A percentile compares a stretch with the other conserved stretches of the same genome.
phyloP scores from a whole-genome alignment of 2,888 invertebrate genomes.

The Cinara cedri region DNA sequence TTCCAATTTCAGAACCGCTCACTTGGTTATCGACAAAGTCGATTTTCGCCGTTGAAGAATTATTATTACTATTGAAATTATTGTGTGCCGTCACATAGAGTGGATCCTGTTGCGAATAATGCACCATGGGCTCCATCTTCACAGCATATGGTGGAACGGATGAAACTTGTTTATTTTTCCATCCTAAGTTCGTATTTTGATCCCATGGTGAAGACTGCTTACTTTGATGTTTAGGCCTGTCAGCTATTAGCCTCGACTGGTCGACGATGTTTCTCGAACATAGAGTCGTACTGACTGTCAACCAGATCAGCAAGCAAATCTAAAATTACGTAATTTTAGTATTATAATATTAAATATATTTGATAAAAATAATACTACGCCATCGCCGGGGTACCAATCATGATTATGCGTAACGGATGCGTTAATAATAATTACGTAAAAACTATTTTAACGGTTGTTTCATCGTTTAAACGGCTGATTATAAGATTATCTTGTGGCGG shows the following conservation, averaged over 20 bases:
- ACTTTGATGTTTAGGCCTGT: background rate
- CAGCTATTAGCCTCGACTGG: conserved; percentile 26
- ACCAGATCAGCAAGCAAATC: conserved; percentile 41
- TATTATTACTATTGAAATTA: too few species aligned
- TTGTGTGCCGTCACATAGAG: conserved; percentile 68
- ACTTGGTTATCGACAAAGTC: conserved; percentile 2
- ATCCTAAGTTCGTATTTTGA: background rate
- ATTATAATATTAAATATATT: background rate
- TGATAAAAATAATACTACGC: background rate
- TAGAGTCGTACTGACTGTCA: background rate
- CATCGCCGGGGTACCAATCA: background rate
- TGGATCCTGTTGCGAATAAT: conserved; percentile 81
- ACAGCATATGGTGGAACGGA: conserved; percentile 74
- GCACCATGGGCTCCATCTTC: conserved; percentile 80
- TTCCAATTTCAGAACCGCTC: conserved; percentile 8
- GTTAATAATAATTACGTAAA: conserved; percentile 11
- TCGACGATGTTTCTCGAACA: conserved; percentile 25
- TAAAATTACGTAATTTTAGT: conserved; percentile 21
- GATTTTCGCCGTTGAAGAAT: conserved; percentile 3
- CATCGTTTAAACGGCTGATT: conserved; percentile 40
- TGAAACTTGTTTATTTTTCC: conserved; percentile 60
- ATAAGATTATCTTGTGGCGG: conserved; percentile 39
- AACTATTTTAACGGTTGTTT: conserved; percentile 14
- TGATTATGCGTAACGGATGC: background rate
- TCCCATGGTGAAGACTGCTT: conserved; percentile 14